Evolutionary conservation across 2,797 vertebrate species (phyloP), one percentile per base, ranked within the genome.

Genomic region (Schizopygopsis malacanthus): DNA sequence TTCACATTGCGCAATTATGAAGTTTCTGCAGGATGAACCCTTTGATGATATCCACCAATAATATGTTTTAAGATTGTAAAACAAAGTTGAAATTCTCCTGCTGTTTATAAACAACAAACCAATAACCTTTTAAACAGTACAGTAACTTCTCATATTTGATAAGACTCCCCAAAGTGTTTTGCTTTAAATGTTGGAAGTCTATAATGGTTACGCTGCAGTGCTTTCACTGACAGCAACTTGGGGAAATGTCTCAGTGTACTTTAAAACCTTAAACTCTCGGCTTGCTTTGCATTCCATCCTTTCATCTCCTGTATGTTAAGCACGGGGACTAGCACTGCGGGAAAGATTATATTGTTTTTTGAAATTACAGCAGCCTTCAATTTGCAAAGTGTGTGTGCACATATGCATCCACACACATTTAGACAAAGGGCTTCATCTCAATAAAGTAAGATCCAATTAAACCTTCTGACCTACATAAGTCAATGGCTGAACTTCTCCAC

Each of bases 381-480:
- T 83, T 83, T 83, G 81, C 50, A 75, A n/a, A 43, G 70, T 73
- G 81, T 72, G 70, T 73, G 73, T 70, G 65, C 37, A 71, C 65
- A 79, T 78, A 11, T 78, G 79, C 79, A 85, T 81, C 25, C 39
- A 82, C 81, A 77, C 67, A 70, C 61, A 79, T 85, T 80, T 81
- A 83, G 72, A 25, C 84, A 91, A 67, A 72, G 65, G 67, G 82
- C 69, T 85, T 67, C 78, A 81, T 86, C 83, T 85, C 70, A 80
- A 88, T 76, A 87, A 90, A 89, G 73, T 73, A 76, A 84, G 86
- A 89, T 87, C 87, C 82, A 87, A 88, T 89, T 91, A 90, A 90
- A 92, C 81, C 47, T 85, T 37, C 79, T 70, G 84, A 89, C 88
- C 86, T 81, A 89, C 90, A 91, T 89, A 91, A 82, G 81, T 90